Evolutionary conservation across 2,888 invertebrate species (phyloP).

Genomic region (Diarsia mendica): DNA sequence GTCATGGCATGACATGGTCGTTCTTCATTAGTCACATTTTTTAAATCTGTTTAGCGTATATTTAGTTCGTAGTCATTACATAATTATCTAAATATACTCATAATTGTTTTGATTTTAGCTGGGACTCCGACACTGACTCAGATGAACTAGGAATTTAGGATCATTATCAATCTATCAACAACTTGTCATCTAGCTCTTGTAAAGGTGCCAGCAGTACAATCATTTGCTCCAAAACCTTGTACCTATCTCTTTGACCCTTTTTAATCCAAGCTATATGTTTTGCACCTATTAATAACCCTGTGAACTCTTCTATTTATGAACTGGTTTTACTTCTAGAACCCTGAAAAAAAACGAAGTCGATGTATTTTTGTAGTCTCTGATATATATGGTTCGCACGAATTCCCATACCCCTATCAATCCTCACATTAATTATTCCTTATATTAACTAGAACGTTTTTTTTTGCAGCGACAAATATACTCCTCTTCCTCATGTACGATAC

Average conservation of each 20-base stretch:
- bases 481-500: slow-evolving; percentile 68
- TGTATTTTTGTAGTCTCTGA: neutral
- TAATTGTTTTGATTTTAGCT: slow-evolving; percentile 55
- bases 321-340: neutral
- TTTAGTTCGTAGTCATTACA: neutral
- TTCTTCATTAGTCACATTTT: neutral
- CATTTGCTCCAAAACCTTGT: slow-evolving; percentile 34
- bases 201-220: slow-evolving; percentile 48
- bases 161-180: slow-evolving; percentile 50
- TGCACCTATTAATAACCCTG: slow-evolving; percentile 12
- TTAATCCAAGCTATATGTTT: slow-evolving; percentile 3
- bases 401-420: too few species aligned
- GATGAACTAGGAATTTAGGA: slow-evolving; percentile 50
- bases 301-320: slow-evolving; percentile 13
- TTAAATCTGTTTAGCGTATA: neutral
- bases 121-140: slow-evolving; percentile 56
- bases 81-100: neutral
- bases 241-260: slow-evolving; percentile 15
- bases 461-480: slow-evolving; percentile 77
- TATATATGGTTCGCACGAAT: slow-evolving; percentile 15
- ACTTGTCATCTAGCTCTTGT: slow-evolving; percentile 47
- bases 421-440: neutral
- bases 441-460: slow-evolving; percentile 6
- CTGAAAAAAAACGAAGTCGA: neutral
- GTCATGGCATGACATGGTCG: too few species aligned